phyloP scores from a whole-genome alignment of 2,888 invertebrate species.

The Tinea pellionella region DNA sequence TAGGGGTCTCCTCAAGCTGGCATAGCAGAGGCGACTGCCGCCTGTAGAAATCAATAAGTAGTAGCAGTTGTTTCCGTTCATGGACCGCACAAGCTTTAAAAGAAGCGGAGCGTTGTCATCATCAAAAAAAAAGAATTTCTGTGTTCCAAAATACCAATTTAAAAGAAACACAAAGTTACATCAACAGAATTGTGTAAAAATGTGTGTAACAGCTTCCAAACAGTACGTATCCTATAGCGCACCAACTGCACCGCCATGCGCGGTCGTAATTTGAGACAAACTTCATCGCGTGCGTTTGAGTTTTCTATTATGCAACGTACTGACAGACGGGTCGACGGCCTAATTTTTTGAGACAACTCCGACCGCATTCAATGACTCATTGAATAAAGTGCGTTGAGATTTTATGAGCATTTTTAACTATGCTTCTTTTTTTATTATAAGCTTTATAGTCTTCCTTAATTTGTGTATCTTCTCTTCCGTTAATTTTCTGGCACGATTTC shows the following conservation, averaged over 20 bases:
- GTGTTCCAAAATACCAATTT: too few relatives aligned
- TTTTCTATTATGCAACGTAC: conserved; percentile 38
- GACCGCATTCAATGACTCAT: conserved; percentile 16
- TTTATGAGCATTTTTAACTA: conserved; percentile 10
- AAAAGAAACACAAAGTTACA: not conserved
- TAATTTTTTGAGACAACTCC: conserved; percentile 35
- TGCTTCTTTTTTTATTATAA: not conserved
- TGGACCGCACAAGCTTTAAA: too few relatives aligned
- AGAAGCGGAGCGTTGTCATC: too few relatives aligned
- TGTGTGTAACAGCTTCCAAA: not conserved
- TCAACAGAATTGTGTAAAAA: not conserved
- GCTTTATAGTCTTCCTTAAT: not conserved
- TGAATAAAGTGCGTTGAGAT: conserved; percentile 12
- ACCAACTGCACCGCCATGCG: not conserved
- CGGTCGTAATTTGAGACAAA: conserved; percentile 27
- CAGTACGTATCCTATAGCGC: not conserved
- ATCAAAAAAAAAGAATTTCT: too few relatives aligned
- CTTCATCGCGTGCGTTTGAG: not conserved
- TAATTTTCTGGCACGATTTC: not conserved
- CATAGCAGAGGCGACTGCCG: too few relatives aligned
- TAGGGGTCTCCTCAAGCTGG: too few relatives aligned
- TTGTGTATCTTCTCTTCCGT: not conserved
- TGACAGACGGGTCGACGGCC: conserved; percentile 36
- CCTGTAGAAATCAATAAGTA: too few relatives aligned
- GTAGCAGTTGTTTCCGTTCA: too few relatives aligned